Evolutionary conservation across 2,888 invertebrate genomes (phyloP).

Genomic region (Cactoblastis cactorum): DNA sequence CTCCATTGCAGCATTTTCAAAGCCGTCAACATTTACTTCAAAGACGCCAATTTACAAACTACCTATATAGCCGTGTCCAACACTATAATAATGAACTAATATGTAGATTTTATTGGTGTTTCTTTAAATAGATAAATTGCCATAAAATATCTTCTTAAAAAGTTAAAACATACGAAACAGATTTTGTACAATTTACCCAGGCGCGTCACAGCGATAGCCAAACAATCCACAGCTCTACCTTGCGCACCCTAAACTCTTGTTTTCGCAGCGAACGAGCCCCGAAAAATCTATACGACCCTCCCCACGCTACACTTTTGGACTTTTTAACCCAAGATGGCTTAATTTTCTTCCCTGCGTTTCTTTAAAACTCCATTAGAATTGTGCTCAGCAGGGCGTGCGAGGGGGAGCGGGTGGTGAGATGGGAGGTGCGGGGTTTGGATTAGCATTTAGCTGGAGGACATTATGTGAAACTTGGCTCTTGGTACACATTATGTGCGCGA

Average conservation of each 20-base stretch:
- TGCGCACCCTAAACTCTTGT: constrained; percentile 46
- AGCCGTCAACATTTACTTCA: no score
- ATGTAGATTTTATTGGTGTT: no score
- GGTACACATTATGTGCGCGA: background rate
- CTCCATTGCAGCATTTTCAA: no score
- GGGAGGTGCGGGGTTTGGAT: constrained; percentile 21
- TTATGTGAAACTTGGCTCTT: background rate
- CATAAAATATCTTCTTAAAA: no score
- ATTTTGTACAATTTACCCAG: background rate
- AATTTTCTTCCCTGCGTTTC: constrained; percentile 66
- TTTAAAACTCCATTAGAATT: constrained; percentile 61
- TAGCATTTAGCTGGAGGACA: constrained; percentile 18
- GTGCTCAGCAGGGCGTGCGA: constrained; percentile 33
- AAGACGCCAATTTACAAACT: no score
- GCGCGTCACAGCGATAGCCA: background rate
- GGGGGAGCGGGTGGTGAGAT: constrained; percentile 17
- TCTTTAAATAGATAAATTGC: no score
- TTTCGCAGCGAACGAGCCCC: constrained; percentile 50
- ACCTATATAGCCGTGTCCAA: no score
- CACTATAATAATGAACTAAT: no score
- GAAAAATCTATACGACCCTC: constrained; percentile 56
- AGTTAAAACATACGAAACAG: background rate
- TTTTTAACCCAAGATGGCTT: constrained; percentile 74
- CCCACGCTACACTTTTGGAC: constrained; percentile 55
- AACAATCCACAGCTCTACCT: no score